These are phyloP conservation scores for Triplophysa tibetana DNA, from an alignment of 2,113 vertebrate species.

Conservation along the genomic window DNA sequence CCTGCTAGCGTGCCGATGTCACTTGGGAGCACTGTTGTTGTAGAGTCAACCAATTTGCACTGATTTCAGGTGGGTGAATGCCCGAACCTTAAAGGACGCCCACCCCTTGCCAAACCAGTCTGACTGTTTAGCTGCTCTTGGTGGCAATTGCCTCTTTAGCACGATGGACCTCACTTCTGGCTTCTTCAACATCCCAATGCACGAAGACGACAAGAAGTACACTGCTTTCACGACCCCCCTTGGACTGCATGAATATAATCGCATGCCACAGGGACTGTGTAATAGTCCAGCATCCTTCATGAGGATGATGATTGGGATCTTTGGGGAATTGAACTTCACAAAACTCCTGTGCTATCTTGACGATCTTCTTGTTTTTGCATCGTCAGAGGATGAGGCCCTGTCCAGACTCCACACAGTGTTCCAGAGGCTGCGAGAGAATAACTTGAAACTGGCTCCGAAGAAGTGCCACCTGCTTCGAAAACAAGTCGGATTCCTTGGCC, in stretches of 20 bases:
- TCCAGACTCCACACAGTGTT: not conserved
- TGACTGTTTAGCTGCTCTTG: too few relatives aligned
- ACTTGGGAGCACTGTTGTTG: not conserved
- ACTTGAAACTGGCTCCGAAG: not conserved
- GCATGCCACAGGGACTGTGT: not conserved
- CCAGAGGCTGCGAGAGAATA: not conserved
- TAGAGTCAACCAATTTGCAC: not conserved
- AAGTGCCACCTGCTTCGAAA: not conserved
- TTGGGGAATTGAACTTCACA: not conserved
- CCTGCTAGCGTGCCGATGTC: not conserved
- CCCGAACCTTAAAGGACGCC: too few relatives aligned
- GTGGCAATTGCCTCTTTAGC: too few relatives aligned
- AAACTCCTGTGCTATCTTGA: not conserved
- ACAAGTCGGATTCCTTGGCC: not conserved
- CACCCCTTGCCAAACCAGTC: too few relatives aligned
- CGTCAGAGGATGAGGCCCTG: not conserved
- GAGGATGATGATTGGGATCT: not conserved
- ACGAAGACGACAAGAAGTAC: too few relatives aligned
- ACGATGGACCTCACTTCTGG: too few relatives aligned
- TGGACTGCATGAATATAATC: too few relatives aligned
- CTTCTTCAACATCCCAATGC: too few relatives aligned
- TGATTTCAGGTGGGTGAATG: too few relatives aligned
- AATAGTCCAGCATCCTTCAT: not conserved
- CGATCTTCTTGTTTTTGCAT: not conserved
- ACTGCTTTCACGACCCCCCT: too few relatives aligned